Evolutionary conservation across 2,888 invertebrate species (phyloP).

Genomic region (Andrena praecox): DNA sequence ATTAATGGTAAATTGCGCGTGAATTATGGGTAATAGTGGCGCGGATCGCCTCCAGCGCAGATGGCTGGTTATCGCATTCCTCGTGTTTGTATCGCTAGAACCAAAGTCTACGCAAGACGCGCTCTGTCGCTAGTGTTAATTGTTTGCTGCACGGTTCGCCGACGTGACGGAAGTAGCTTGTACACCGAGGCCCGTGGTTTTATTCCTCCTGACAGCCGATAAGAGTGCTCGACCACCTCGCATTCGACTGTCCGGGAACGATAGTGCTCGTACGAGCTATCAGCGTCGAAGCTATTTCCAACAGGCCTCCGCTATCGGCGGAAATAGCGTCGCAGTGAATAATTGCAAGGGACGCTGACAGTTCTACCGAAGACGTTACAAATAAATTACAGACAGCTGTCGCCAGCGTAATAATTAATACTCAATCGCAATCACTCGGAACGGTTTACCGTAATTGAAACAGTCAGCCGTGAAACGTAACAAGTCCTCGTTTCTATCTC

Average conservation of each 20-base stretch:
- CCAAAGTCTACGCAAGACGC: conserved; percentile 21
- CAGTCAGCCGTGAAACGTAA: conserved; percentile 29
- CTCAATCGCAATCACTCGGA: background rate
- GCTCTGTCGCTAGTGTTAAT: conserved; percentile 10
- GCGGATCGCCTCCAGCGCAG: background rate
- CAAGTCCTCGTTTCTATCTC: conserved; percentile 6
- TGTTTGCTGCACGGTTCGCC: background rate
- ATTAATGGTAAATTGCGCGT: conserved; percentile 4
- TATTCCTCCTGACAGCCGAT: background rate
- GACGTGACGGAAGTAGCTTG: background rate
- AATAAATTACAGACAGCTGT: conserved; percentile 5
- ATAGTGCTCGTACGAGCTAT: background rate
- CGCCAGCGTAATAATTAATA: background rate
- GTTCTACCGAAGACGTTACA: background rate
- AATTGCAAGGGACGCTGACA: background rate
- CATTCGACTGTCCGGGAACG: background rate
- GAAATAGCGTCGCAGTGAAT: background rate
- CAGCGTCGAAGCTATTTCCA: background rate
- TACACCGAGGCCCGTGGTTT: background rate
- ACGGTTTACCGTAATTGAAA: background rate
- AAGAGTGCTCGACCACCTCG: background rate
- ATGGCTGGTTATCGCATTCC: conserved; percentile 4
- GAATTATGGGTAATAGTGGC: background rate
- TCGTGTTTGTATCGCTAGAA: conserved; percentile 5
- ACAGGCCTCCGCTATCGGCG: background rate